Evolutionary conservation across 2,113 vertebrate genomes (phyloP).

Genomic region (Barbus barbus): DNA sequence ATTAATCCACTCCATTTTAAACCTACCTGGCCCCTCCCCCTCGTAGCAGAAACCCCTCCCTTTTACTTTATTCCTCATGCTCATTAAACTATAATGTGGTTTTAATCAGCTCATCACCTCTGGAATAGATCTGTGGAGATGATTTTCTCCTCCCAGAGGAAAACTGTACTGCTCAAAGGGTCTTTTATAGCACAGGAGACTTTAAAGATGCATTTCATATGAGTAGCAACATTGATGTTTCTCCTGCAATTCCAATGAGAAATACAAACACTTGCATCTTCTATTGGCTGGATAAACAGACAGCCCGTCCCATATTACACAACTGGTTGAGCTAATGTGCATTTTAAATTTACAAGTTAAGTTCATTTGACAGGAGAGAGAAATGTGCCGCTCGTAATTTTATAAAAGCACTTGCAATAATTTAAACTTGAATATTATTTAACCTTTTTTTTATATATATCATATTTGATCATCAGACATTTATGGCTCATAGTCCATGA

Average conservation of each 20-base stretch:
- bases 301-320: too few relatives aligned
- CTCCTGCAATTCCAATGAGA: not conserved
- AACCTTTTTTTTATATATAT: too few relatives aligned
- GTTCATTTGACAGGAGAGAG: not conserved
- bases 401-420: too few relatives aligned
- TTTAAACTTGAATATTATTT: too few relatives aligned
- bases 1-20: constrained; percentile 34
- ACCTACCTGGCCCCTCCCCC: constrained; percentile 19
- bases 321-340: not conserved
- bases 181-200: not conserved
- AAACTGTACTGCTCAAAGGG: not conserved
- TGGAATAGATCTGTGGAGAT: constrained; percentile 20
- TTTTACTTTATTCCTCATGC: constrained; percentile 35
- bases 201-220: not conserved
- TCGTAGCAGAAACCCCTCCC: constrained; percentile 31
- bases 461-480: too few relatives aligned
- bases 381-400: too few relatives aligned
- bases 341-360: not conserved
- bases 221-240: not conserved
- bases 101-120: constrained; percentile 50
- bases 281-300: not conserved
- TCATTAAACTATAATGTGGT: constrained; percentile 57
- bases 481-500: too few relatives aligned
- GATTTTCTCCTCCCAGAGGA: constrained; percentile 17
- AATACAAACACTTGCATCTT: not conserved